A percentile compares a stretch with the other conserved stretches of the same genome.
Conservation (phyloP, 2,888 invertebrate genomes). For the Plusia festucae region DNA sequence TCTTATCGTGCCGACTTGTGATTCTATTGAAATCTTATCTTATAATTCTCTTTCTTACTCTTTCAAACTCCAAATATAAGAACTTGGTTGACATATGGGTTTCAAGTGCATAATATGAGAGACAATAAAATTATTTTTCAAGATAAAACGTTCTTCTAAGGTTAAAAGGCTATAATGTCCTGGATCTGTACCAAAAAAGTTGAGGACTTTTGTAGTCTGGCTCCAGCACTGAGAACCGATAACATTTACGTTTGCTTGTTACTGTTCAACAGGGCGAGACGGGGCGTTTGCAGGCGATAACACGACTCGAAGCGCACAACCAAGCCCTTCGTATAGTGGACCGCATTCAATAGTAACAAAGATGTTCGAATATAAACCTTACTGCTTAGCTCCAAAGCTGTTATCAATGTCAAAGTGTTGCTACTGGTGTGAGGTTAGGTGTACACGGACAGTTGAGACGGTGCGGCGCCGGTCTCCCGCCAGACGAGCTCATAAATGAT, state of each 20-base stretch:
- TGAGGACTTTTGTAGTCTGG: slow-evolving; percentile 29
- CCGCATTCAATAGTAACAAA: background rate
- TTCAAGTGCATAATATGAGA: too few relatives aligned
- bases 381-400: background rate
- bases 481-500: slow-evolving; percentile 77
- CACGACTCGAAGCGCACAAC: slow-evolving; percentile 46
- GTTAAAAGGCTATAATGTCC: too few relatives aligned
- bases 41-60: background rate
- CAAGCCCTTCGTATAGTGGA: slow-evolving; percentile 55
- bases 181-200: slow-evolving; percentile 44
- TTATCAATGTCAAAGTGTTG: background rate
- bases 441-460: slow-evolving; percentile 73
- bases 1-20: background rate
- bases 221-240: slow-evolving; percentile 40
- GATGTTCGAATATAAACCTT: background rate
- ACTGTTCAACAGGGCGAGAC: slow-evolving; percentile 36
- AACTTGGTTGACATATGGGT: too few relatives aligned
- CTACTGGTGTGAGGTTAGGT: background rate
- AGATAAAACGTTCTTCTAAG: too few relatives aligned
- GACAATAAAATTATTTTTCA: too few relatives aligned
- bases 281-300: slow-evolving; percentile 63
- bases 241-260: slow-evolving; percentile 22
- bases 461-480: slow-evolving; percentile 72
- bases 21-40: background rate
- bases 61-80: too few relatives aligned